Base-by-base conservation (phyloP, 35 echinoderm and acorn worm genomes). In the Apostichopus californicus region DNA sequence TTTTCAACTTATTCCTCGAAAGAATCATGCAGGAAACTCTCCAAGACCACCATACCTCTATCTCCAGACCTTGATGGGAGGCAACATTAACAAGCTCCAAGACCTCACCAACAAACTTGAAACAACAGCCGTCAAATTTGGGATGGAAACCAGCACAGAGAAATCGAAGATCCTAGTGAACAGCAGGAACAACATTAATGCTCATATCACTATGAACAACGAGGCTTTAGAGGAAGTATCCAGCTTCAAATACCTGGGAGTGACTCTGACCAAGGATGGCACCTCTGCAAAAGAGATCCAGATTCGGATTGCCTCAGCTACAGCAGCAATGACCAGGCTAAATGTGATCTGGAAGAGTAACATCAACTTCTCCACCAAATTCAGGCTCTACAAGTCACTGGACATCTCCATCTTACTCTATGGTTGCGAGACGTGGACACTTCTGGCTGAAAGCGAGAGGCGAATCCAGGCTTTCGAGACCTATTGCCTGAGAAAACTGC, bases 21-120 rank as follows among this genome's bases (percentile, higher is more conserved):
- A 81, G 34, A 52, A 81, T 81, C 34, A 81, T 81, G 34, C 18
- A 81, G 78, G 78, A 81, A 81, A 81, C 78, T 81, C 78, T 81
- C 34, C 78, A 81, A 81, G 78, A 81, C 78, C 78, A 81, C 78
- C 78, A 20, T 81, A 81, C 78, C 78, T 81, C 78, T 46, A 46
- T 46, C 34, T 46, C 34, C 34, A 23, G 78, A 81, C 78, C 18
- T 80, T 2, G 7, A 81, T 12, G 78, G 26, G 78, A 46, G 34
- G 34, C 34, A 46, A 46, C 34, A 46, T 46, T 46, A 46, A 46
- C 34, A 1, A 46, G 34, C 78, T 81, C 78, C 78, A 81, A 81
- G 78, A 81, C 78, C 78, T 81, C 78, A 81, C 78, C 78, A 81
- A 81, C 78, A 81, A 81, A 81, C 78, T 81, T 81, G 78, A 5